Evolutionary conservation across 2,888 invertebrate species (phyloP).

Genomic region (Camponotus fellah): DNA sequence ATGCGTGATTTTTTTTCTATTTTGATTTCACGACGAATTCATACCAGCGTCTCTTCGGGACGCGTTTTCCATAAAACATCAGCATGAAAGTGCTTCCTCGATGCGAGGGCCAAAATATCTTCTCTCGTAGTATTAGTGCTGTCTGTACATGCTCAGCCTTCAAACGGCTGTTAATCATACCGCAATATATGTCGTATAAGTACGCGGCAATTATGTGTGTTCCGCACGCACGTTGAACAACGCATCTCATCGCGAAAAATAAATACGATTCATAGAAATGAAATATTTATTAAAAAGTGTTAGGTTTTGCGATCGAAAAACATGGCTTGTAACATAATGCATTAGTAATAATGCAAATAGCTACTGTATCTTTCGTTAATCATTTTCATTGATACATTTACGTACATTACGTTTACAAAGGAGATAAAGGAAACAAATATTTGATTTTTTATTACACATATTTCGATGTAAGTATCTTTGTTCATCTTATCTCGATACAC

Average conservation of each 20-base stretch:
- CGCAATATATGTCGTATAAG: constrained; percentile 40
- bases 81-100: constrained; percentile 76
- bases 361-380: background rate
- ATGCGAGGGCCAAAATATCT: constrained; percentile 52
- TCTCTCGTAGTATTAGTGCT: constrained; percentile 53
- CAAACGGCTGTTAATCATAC: constrained; percentile 74
- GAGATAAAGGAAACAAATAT: background rate
- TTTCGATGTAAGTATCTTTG: background rate
- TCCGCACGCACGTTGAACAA: constrained; percentile 46
- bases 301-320: background rate
- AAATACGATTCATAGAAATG: background rate
- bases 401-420: background rate
- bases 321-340: background rate
- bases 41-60: constrained; percentile 52
- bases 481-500: background rate
- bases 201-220: constrained; percentile 62
- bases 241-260: background rate
- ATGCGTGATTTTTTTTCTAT: constrained; percentile 52
- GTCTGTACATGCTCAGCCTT: constrained; percentile 76
- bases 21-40: constrained; percentile 52
- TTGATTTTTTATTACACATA: background rate
- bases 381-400: background rate
- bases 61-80: constrained; percentile 79
- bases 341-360: background rate
- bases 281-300: background rate